Conservation (phyloP, 2,113 vertebrate genomes). For the Salvator merianae region DNA sequence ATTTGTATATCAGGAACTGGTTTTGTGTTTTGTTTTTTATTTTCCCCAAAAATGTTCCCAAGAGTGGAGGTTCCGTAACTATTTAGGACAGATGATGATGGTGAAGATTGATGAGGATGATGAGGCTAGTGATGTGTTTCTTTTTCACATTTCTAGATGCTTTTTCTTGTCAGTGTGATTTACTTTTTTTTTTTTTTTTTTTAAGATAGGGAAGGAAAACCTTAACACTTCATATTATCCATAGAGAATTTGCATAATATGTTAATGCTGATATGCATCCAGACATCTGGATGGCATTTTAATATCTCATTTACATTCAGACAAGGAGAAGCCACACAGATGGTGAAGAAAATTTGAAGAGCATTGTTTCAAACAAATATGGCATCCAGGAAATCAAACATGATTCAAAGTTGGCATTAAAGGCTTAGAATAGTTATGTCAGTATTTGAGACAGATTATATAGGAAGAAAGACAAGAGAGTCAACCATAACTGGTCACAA, state of each 20-base stretch:
- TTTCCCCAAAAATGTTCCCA: background rate
- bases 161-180: constrained; percentile 48
- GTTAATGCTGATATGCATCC: constrained; percentile 71
- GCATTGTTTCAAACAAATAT: constrained; percentile 83
- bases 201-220: constrained; percentile 51
- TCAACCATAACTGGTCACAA: no score
- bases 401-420: constrained; percentile 45
- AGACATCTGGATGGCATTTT: constrained; percentile 85
- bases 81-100: background rate
- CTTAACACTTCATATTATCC: constrained; percentile 29
- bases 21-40: background rate
- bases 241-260: constrained; percentile 77
- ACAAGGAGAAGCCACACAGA: constrained; percentile 79
- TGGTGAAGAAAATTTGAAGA: constrained; percentile 78
- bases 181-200: constrained; percentile 55
- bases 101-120: background rate
- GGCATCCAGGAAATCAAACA: constrained; percentile 80
- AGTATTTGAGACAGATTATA: background rate
- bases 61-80: background rate
- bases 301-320: constrained; percentile 83
- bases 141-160: constrained; percentile 30
- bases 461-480: background rate
- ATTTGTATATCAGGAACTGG: background rate
- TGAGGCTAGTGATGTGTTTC: background rate
- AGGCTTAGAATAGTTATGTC: constrained; percentile 42